Evolutionary conservation across 2,888 invertebrate genomes (phyloP).

Genomic region (Drosophila falleni): DNA sequence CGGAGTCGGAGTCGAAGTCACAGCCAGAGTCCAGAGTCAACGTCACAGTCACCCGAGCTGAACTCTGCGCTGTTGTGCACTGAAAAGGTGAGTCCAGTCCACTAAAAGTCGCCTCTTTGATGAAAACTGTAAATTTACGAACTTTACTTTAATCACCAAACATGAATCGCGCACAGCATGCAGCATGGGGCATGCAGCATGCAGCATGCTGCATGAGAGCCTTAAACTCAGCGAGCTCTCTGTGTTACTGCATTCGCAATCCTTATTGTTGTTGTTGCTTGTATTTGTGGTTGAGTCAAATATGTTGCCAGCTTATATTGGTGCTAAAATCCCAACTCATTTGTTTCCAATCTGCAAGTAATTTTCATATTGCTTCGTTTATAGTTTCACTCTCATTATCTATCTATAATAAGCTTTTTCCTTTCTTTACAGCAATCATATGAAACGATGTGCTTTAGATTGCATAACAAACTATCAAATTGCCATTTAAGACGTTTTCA

Average conservation of each 20-base stretch:
- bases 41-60: conserved; percentile 77
- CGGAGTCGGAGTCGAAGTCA: conserved; percentile 5
- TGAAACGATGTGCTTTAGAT: not conserved
- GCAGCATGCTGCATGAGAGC: conserved; percentile 59
- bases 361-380: not conserved
- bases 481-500: not conserved
- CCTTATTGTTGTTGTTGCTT: conserved; percentile 6
- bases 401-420: not conserved
- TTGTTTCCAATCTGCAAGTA: conserved; percentile 27
- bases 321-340: conserved; percentile 42
- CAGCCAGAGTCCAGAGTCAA: conserved; percentile 60
- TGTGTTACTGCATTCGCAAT: not conserved
- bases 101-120: conserved; percentile 82
- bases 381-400: conserved; percentile 12
- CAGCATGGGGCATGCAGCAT: conserved; percentile 45
- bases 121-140: conserved; percentile 85
- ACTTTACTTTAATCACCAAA: conserved; percentile 84
- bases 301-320: conserved; percentile 26
- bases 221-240: not conserved
- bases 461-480: not conserved
- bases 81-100: conserved; percentile 83
- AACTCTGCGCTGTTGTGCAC: conserved; percentile 79
- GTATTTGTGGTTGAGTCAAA: conserved; percentile 48
- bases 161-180: conserved; percentile 84
- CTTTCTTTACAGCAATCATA: not conserved